A percentile compares a stretch with the other conserved stretches of the same genome.
phyloP scores from a whole-genome alignment of 2,888 invertebrate species.

The Diploptera punctata region DNA sequence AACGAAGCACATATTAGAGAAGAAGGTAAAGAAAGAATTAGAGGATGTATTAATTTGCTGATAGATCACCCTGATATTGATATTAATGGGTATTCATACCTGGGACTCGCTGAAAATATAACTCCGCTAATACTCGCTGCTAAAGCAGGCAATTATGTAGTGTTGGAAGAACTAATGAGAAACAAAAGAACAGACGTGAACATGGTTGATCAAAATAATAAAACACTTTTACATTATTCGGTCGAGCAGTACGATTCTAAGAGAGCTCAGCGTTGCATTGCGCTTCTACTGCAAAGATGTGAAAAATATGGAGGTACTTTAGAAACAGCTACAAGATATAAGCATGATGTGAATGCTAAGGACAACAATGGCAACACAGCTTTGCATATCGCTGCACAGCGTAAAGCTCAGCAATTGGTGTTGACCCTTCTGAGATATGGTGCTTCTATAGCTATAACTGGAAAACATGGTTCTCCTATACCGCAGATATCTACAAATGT shows the following conservation, averaged over 20 bases:
- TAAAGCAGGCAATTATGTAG: not conserved
- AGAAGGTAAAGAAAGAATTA: not conserved
- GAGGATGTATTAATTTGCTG: not conserved
- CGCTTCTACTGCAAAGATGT: not conserved
- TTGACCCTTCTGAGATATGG: not conserved
- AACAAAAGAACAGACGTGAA: not conserved
- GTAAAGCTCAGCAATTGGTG: not conserved
- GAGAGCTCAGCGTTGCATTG: not conserved
- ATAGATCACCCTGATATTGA: not conserved
- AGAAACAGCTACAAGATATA: not conserved
- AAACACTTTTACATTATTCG: not conserved
- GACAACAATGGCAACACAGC: not conserved
- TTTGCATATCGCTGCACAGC: not conserved
- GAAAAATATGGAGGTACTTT: not conserved
- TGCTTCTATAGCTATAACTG: not conserved
- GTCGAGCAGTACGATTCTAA: not conserved
- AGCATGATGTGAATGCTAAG: conserved; percentile 3
- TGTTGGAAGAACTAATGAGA: not conserved
- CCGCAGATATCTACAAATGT: not conserved
- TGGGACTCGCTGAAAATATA: not conserved
- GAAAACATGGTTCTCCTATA: not conserved
- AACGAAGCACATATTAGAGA: not conserved
- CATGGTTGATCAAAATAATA: not conserved
- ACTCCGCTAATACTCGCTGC: not conserved
- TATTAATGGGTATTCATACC: not conserved